These are phyloP conservation scores for Pelosia muscerda DNA, from an alignment of 2,888 invertebrate genomes.

Conservation along the genomic window DNA sequence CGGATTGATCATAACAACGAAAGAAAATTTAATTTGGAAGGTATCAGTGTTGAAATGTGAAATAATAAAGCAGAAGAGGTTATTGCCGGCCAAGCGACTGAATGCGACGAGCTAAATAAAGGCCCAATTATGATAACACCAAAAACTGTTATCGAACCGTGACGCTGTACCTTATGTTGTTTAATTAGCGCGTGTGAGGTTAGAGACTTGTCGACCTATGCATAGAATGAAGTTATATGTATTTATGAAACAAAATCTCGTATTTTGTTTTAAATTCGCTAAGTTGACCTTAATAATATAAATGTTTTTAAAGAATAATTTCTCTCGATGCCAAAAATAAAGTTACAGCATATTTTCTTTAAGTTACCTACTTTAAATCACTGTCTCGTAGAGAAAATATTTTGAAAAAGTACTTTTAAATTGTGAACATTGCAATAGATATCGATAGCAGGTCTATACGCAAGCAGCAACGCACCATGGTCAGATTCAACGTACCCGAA, in stretches of 20 bases:
- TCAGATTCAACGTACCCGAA: constrained; percentile 58
- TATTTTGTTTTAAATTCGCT: too few relatives aligned
- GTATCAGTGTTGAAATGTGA: background rate
- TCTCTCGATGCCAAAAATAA: too few relatives aligned
- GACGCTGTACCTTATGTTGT: constrained; percentile 63
- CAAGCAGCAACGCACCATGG: constrained; percentile 55
- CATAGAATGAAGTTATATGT: too few relatives aligned
- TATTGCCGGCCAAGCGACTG: constrained; percentile 34
- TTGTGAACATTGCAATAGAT: constrained; percentile 25
- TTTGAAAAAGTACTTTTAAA: background rate
- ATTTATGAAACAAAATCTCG: too few relatives aligned
- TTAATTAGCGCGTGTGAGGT: constrained; percentile 58
- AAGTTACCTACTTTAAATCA: too few relatives aligned
- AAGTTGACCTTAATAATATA: too few relatives aligned
- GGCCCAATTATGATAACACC: constrained; percentile 47
- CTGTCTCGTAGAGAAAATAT: too few relatives aligned
- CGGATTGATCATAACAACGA: background rate
- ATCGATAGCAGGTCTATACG: constrained; percentile 56
- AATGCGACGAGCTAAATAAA: constrained; percentile 41
- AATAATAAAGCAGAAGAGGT: constrained; percentile 3
- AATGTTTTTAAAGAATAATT: too few relatives aligned
- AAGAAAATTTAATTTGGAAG: background rate
- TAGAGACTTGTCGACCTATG: constrained; percentile 14
- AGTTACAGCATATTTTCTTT: too few relatives aligned
- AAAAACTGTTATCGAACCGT: constrained; percentile 59